Percentiles rank a stretch among this genome's conserved stretches.
phyloP scores from a whole-genome alignment of 2,888 invertebrate genomes.

The Yponomeuta plumbellus region DNA sequence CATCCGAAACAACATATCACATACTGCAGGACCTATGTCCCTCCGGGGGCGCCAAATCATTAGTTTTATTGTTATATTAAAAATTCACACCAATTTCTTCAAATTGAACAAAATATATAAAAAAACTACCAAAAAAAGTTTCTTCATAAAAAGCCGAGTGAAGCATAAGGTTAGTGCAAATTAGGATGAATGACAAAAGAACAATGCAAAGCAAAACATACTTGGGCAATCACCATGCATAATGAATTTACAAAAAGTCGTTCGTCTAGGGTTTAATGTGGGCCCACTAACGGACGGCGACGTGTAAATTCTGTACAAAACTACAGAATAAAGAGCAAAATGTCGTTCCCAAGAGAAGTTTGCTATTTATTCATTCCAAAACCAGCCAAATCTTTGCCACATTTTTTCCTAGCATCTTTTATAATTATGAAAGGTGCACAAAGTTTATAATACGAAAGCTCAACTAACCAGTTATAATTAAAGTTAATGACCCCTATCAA shows the following conservation, averaged over 20 bases:
- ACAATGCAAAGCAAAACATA: conserved; percentile 38
- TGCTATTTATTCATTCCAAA: conserved; percentile 9
- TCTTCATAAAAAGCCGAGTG: conserved; percentile 30
- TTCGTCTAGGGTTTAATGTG: neutral
- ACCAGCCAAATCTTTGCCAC: conserved; percentile 13
- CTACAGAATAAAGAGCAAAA: conserved; percentile 8
- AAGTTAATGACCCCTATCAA: conserved; percentile 17
- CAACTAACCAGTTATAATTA: conserved; percentile 16
- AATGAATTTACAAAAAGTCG: neutral
- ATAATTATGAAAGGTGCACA: conserved; percentile 11
- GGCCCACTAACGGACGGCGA: neutral
- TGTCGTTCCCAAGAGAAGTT: neutral
- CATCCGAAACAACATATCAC: conserved; percentile 5
- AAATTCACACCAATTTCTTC: conserved; percentile 71
- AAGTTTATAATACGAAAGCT: conserved; percentile 10
- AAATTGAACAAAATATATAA: conserved; percentile 20
- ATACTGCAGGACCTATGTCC: conserved; percentile 51
- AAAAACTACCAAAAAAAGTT: conserved; percentile 35
- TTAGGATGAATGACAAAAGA: conserved; percentile 47
- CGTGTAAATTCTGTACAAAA: neutral
- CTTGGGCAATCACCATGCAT: conserved; percentile 2
- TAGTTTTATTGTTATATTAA: conserved; percentile 29
- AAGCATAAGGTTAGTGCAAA: conserved; percentile 43
- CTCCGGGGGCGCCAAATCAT: conserved; percentile 71
- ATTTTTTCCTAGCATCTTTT: conserved; percentile 12